phyloP scores from a whole-genome alignment of 2,113 vertebrate species.

The Isurus oxyrinchus region DNA sequence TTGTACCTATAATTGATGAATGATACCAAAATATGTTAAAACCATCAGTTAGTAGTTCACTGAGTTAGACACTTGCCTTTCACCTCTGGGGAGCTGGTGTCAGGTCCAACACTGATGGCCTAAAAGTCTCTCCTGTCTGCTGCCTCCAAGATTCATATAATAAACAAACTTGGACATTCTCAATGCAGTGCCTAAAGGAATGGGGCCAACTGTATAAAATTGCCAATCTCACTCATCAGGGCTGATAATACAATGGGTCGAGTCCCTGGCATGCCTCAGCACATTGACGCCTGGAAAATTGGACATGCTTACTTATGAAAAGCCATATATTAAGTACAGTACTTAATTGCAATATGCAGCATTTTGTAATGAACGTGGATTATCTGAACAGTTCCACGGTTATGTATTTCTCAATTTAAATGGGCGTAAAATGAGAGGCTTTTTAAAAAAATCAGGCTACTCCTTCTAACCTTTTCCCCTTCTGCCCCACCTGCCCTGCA shows the following conservation, averaged over 20 bases:
- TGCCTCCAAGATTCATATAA: not conserved
- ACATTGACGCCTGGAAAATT: too few species aligned
- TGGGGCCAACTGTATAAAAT: not conserved
- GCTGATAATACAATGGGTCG: not conserved
- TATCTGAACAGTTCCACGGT: too few species aligned
- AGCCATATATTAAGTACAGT: too few species aligned
- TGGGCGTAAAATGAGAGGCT: too few species aligned
- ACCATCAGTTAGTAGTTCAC: not conserved
- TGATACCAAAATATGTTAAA: not conserved
- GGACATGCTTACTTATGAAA: too few species aligned
- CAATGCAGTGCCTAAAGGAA: not conserved
- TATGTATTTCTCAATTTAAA: too few species aligned
- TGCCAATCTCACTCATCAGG: not conserved
- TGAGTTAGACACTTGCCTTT: not conserved
- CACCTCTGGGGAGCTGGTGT: not conserved
- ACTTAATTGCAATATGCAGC: too few species aligned
- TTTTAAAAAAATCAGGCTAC: too few species aligned
- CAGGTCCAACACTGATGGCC: not conserved
- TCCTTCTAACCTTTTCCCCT: too few species aligned
- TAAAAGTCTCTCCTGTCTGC: not conserved
- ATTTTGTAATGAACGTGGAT: too few species aligned
- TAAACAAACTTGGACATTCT: not conserved
- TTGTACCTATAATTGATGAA: not conserved
- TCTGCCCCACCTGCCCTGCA: too few species aligned
- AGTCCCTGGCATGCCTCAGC: not conserved